Percentiles rank a stretch among this genome's conserved stretches.
phyloP scores from a whole-genome alignment of 2,113 vertebrate genomes.

The Hipposideros armiger region DNA sequence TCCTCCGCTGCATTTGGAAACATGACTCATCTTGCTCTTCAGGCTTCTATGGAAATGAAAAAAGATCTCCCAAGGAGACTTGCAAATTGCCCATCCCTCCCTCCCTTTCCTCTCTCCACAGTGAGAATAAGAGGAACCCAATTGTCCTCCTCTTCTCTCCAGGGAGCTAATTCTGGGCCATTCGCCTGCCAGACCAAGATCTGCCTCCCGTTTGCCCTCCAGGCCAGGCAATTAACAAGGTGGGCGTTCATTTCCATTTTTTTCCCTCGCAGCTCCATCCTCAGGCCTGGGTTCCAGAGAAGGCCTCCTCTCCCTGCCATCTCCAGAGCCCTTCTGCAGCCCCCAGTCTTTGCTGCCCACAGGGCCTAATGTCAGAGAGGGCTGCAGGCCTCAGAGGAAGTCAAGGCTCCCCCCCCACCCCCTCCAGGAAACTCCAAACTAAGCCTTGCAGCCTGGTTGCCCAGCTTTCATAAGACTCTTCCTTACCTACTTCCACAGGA shows the following conservation, averaged over 20 bases:
- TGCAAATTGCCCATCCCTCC: background rate
- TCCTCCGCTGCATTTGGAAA: slow-evolving; percentile 10
- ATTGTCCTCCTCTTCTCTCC: background rate
- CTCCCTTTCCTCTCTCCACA: background rate
- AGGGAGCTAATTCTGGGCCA: background rate
- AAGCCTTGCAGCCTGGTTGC: background rate
- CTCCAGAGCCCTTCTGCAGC: background rate
- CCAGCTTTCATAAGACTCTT: background rate
- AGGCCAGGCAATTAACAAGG: background rate
- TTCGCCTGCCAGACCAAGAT: background rate
- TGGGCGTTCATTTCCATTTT: background rate
- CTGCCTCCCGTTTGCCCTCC: background rate
- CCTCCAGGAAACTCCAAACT: background rate
- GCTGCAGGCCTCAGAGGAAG: background rate
- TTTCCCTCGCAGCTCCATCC: background rate
- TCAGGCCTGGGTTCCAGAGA: background rate
- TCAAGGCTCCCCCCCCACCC: background rate
- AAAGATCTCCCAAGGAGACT: background rate
- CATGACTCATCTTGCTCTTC: slow-evolving; percentile 37
- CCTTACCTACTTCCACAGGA: background rate
- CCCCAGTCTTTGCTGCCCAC: background rate
- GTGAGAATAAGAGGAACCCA: background rate
- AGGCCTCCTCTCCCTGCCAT: background rate
- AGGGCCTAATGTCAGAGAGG: background rate
- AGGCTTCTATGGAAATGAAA: background rate